phyloP scores from a whole-genome alignment of 2,113 vertebrate species.

The Brachionichthys hirsutus region DNA sequence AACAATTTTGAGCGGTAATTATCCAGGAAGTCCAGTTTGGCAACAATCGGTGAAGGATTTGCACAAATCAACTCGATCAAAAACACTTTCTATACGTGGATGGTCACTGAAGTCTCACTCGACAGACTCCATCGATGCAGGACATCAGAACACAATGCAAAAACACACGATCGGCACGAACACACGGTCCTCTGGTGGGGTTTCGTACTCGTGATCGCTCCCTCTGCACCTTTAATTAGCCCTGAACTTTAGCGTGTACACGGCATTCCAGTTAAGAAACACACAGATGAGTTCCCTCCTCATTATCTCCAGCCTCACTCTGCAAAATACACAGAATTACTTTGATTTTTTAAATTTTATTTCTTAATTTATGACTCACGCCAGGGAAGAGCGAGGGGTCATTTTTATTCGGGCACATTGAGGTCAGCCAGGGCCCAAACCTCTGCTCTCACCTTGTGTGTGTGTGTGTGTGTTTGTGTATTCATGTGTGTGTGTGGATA shows the following conservation, averaged over 20 bases:
- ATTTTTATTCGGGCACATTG: constrained; percentile 3
- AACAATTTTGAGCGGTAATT: no score
- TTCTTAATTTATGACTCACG: no score
- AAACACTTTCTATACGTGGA: no score
- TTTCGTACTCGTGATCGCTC: not conserved
- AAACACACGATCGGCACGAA: constrained; percentile 8
- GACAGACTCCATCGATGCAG: no score
- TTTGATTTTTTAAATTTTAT: constrained; percentile 20
- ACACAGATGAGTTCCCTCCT: constrained; percentile 6
- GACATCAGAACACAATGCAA: no score
- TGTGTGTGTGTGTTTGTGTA: not conserved
- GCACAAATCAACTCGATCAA: no score
- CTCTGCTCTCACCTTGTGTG: not conserved
- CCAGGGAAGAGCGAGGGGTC: no score
- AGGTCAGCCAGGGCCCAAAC: not conserved
- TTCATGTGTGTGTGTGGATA: no score
- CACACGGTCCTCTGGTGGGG: not conserved
- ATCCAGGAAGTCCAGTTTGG: no score
- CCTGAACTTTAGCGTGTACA: constrained; percentile 66
- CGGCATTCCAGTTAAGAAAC: no score
- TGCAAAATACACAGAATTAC: constrained; percentile 18
- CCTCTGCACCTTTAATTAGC: constrained; percentile 67
- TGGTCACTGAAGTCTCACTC: no score
- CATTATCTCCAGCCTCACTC: not conserved
- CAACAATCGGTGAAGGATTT: no score